A percentile compares a stretch with the other conserved stretches of the same genome.
Evolutionary conservation across 2,797 vertebrate genomes (phyloP).

Genomic region (Anguilla obscura): DNA sequence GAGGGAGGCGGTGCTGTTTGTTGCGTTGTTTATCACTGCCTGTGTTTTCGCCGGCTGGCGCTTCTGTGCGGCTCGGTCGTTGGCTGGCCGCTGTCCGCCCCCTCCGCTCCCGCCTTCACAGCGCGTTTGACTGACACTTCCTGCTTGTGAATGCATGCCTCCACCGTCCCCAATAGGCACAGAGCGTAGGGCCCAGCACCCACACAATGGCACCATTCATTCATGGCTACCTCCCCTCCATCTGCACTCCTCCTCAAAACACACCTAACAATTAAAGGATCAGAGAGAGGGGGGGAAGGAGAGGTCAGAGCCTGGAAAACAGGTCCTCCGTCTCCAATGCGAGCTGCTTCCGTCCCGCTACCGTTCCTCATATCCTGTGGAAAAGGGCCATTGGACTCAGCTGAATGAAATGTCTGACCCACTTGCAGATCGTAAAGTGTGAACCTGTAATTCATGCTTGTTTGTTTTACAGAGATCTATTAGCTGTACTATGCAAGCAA

Average conservation of each 20-base stretch:
- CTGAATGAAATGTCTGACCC: background rate
- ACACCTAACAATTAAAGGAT: conserved; percentile 62
- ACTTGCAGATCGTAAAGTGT: conserved; percentile 8
- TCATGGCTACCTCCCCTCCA: conserved; percentile 36
- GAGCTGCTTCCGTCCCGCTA: background rate
- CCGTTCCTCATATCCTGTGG: background rate
- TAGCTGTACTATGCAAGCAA: background rate
- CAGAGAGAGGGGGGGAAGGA: conserved; percentile 57
- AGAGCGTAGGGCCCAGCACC: background rate
- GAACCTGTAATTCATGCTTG: conserved; percentile 10
- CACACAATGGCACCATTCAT: conserved; percentile 32
- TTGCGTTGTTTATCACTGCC: background rate
- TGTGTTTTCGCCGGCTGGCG: background rate
- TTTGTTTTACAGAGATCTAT: background rate
- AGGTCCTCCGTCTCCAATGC: conserved; percentile 49
- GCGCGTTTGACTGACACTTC: conserved; percentile 24
- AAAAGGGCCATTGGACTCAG: background rate
- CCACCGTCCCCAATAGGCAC: conserved; percentile 17
- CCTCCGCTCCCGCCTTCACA: background rate
- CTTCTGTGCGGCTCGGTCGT: background rate
- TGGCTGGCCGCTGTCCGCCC: background rate
- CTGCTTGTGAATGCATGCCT: conserved; percentile 26
- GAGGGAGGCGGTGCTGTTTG: background rate
- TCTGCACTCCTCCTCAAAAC: conserved; percentile 22
- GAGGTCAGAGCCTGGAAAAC: conserved; percentile 56